A percentile compares a stretch with the other conserved stretches of the same genome.
phyloP scores from a whole-genome alignment of 2,113 vertebrate genomes.

The Siniperca chuatsi region DNA sequence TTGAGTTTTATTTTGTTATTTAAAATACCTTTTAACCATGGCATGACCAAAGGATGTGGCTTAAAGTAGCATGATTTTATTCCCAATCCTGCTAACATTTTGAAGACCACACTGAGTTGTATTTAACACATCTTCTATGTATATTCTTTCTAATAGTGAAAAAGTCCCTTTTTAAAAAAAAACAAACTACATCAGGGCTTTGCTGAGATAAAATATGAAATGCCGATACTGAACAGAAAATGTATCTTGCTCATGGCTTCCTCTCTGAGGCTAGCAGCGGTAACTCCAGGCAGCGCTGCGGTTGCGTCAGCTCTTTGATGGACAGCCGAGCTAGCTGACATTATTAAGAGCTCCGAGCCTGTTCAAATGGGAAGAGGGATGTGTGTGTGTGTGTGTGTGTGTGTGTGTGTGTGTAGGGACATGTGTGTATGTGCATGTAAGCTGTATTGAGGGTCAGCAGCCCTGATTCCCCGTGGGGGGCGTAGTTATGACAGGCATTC shows the following conservation, averaged over 20 bases:
- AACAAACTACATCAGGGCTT: neutral
- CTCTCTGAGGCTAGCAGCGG: constrained; percentile 16
- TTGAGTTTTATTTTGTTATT: neutral
- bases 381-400: constrained; percentile 8
- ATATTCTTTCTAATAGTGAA: neutral
- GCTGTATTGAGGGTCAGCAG: constrained; percentile 62
- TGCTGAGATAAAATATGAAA: neutral
- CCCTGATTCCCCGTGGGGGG: constrained; percentile 32
- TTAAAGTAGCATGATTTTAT: neutral
- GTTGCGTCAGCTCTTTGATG: constrained; percentile 56
- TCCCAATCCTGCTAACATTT: neutral
- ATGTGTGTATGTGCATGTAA: constrained; percentile 50
- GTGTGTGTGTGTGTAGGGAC: neutral
- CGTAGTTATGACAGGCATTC: constrained; percentile 67
- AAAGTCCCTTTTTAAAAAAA: neutral
- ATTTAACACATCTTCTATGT: neutral
- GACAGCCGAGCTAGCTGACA: constrained; percentile 35
- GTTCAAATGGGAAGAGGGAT: constrained; percentile 10
- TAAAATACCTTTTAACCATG: too few relatives aligned
- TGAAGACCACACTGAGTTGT: neutral
- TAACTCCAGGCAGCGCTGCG: neutral
- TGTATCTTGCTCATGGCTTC: constrained; percentile 7
- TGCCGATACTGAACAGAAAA: neutral
- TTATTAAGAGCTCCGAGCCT: constrained; percentile 24
- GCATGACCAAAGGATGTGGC: neutral